Evolutionary conservation across 2,113 vertebrate species (phyloP).

Genomic region (Pelvicachromis taeniatus): DNA sequence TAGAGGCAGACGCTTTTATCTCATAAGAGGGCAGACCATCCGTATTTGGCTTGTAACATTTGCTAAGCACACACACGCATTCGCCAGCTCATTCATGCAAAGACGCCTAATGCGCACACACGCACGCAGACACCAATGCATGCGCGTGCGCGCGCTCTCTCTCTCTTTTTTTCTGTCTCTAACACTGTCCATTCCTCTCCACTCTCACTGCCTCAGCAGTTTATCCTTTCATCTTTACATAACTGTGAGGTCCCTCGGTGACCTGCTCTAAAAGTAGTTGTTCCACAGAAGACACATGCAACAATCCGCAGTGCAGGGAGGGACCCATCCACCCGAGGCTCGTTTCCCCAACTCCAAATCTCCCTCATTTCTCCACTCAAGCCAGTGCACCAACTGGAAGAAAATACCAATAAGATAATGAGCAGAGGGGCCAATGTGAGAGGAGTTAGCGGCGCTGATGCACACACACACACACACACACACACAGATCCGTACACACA

Average conservation of each 20-base stretch:
- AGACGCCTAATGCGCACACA: not conserved
- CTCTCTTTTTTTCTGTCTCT: slow-evolving; percentile 16
- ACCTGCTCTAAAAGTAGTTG: slow-evolving; percentile 34
- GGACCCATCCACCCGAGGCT: slow-evolving; percentile 23
- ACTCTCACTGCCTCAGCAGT: slow-evolving; percentile 52
- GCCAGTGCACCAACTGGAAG: slow-evolving; percentile 6
- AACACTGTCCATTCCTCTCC: slow-evolving; percentile 39
- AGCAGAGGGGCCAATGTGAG: not conserved
- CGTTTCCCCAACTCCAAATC: not conserved
- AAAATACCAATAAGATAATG: slow-evolving; percentile 20
- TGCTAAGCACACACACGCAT: not conserved
- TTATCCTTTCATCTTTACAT: slow-evolving; percentile 66
- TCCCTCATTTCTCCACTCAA: not conserved
- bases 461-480: not conserved
- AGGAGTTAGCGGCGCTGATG: not conserved
- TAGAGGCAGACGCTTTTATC: slow-evolving; percentile 66
- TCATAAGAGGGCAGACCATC: slow-evolving; percentile 50
- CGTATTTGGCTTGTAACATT: slow-evolving; percentile 66
- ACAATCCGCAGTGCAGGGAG: slow-evolving; percentile 24
- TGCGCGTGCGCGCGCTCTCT: not conserved
- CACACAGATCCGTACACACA: not conserved
- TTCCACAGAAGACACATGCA: not conserved
- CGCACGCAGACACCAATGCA: not conserved
- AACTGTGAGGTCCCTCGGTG: slow-evolving; percentile 31
- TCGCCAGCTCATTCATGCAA: not conserved